These are phyloP conservation scores for Melieria crassipennis DNA, from an alignment of 2,888 invertebrate genomes.

Conservation along the genomic window DNA sequence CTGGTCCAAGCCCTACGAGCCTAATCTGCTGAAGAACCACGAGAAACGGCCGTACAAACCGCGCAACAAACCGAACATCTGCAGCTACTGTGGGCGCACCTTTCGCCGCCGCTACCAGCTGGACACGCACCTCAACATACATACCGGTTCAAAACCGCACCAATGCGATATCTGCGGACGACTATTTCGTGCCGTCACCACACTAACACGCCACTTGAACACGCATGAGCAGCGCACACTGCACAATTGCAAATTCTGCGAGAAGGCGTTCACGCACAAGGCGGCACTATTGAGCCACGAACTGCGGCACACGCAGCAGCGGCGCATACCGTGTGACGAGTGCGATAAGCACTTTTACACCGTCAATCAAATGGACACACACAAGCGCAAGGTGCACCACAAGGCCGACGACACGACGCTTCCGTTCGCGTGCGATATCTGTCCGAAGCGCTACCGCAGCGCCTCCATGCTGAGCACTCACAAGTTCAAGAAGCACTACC, in stretches of 20 bases:
- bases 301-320: conserved; percentile 48
- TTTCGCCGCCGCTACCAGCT: conserved; percentile 49
- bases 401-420: conserved; percentile 34
- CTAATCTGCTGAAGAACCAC: conserved; percentile 26
- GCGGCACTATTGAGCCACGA: conserved; percentile 50
- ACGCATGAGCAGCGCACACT: conserved; percentile 45
- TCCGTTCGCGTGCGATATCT: conserved; percentile 48
- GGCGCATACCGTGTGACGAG: conserved; percentile 43
- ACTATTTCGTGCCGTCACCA: conserved; percentile 49
- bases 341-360: conserved; percentile 51
- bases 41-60: conserved; percentile 43
- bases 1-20: conserved; percentile 36
- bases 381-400: conserved; percentile 47
- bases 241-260: conserved; percentile 46
- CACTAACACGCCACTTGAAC: conserved; percentile 48
- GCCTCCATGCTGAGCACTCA: conserved; percentile 52
- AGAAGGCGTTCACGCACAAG: conserved; percentile 47
- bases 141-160: conserved; percentile 49
- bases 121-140: conserved; percentile 50
- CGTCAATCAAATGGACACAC: conserved; percentile 50
- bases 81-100: conserved; percentile 49
- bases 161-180: conserved; percentile 52
- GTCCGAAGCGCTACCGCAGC: conserved; percentile 48
- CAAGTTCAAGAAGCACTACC: conserved; percentile 48
- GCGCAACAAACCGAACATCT: conserved; percentile 44